These are phyloP conservation scores for Eurytoma adleriae DNA, from an alignment of 2,888 invertebrate species.

Conservation along the genomic window DNA sequence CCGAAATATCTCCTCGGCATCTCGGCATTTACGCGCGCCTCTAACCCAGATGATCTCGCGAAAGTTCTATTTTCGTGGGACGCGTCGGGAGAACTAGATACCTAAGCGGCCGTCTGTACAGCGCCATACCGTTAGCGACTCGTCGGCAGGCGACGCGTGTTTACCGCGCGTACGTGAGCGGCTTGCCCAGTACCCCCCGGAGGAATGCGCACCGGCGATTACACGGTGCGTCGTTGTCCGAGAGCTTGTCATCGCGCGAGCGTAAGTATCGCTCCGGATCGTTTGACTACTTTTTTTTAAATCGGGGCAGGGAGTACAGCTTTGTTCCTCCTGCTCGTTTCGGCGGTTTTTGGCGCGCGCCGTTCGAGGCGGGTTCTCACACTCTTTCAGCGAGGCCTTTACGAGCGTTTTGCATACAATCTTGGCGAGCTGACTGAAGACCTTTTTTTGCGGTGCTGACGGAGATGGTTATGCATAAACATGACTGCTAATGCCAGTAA, in stretches of 20 bases:
- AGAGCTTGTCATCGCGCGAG: neutral
- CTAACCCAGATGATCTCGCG: slow-evolving; percentile 45
- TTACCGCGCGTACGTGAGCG: neutral
- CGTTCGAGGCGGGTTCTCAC: too few relatives aligned
- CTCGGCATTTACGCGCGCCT: neutral
- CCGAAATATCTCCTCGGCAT: slow-evolving; percentile 11
- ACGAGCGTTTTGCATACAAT: too few relatives aligned
- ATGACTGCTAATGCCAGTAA: too few relatives aligned
- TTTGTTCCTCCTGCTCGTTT: too few relatives aligned
- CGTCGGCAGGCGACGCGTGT: neutral
- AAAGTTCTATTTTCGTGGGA: slow-evolving; percentile 41
- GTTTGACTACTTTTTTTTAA: too few relatives aligned
- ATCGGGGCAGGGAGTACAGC: too few relatives aligned
- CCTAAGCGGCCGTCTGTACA: neutral
- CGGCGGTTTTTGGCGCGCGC: too few relatives aligned
- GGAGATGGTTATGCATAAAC: too few relatives aligned
- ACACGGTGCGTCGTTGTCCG: neutral
- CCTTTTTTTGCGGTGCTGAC: too few relatives aligned
- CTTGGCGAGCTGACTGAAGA: too few relatives aligned
- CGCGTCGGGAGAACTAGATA: slow-evolving; percentile 1
- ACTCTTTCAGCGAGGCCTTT: too few relatives aligned
- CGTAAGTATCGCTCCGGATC: too few relatives aligned
- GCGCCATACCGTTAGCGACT: slow-evolving; percentile 12
- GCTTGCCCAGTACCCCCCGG: neutral
- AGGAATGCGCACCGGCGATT: neutral